Evolutionary conservation across 2,113 vertebrate species (phyloP), one percentile per base, ranked within the genome.

Genomic region (Orycteropus afer): DNA sequence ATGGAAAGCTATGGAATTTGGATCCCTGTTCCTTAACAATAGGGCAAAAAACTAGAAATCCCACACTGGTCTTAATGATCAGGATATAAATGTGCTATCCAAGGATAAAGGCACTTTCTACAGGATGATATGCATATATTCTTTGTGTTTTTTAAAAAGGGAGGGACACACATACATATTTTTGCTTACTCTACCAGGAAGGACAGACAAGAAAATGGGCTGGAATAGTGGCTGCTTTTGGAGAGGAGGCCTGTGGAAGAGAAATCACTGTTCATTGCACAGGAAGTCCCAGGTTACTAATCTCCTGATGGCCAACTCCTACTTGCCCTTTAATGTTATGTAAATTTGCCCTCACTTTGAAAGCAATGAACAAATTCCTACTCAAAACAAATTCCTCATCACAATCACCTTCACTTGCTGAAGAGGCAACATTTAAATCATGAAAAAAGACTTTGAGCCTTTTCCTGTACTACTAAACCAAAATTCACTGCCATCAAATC

Each of bases 1-100:
- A 86, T 34, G 11, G 45, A 90, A 92, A 90, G 57, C 80, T 65
- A 87, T 6, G 65, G n/a, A 92, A 92, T 79, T 49, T 92, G 55
- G 71, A 87, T 59, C 42, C 55, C 45, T 67, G n/a, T 51, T 29
- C 87, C 47, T 87, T 86, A 87, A 82, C 22, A 83, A 78, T 3
- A 67, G 47, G 14, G 32, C 0, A 65, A 77, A 78, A 74, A 77
- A 34, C 49, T 45, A 92, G 53, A 92, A 87, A 79, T 67, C 55
- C 61, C 61, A 87, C n/a, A 90, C 27, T 59, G 12, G 63, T 53
- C 40, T 59, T 73, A 5, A 89, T 37, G 57, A 53, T 80, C 49
- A 80, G 45, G 57, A 93, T 20, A 87, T 13, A 80, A 74, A 89
- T 10, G 40, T 37, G 51, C 23, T 57, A 74, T 57, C 80, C 17